These are phyloP conservation scores for Eulacestoma nigropectus DNA, from an alignment of 2,113 vertebrate genomes.

Conservation along the genomic window DNA sequence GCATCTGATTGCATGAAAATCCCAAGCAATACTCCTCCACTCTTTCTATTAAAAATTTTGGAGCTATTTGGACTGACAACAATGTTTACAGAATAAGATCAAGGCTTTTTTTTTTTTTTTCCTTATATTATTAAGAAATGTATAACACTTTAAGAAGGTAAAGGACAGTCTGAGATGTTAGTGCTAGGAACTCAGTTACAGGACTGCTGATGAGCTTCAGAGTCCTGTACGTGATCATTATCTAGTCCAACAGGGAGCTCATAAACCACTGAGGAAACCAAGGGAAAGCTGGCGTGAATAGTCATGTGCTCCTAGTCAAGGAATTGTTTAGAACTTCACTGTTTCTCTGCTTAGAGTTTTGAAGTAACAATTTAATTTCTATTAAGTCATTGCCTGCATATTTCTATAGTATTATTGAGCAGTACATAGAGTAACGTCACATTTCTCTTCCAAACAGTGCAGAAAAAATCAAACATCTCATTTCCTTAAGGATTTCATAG, in stretches of 20 bases:
- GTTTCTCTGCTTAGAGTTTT: neutral
- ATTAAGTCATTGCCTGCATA: neutral
- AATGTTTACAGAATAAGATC: constrained; percentile 1
- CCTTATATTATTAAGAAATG: neutral
- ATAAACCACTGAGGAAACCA: neutral
- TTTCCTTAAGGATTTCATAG: neutral
- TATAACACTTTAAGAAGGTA: neutral
- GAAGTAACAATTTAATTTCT: neutral
- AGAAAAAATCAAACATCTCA: neutral
- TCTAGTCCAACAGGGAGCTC: neutral
- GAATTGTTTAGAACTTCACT: neutral
- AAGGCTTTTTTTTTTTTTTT: neutral
- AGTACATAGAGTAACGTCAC: neutral
- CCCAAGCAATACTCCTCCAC: neutral
- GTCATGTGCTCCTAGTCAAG: neutral
- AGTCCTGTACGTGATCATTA: neutral
- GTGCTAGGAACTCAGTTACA: neutral
- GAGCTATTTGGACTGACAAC: neutral
- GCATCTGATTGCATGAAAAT: constrained; percentile 16
- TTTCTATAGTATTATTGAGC: neutral
- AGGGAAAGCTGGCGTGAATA: neutral
- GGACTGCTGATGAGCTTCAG: neutral
- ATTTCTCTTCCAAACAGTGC: neutral
- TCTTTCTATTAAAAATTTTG: constrained; percentile 31
- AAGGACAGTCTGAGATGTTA: neutral